A percentile compares a stretch with the other conserved stretches of the same genome.
Conservation (phyloP, 2,113 vertebrate genomes). For the Corythornis vintsioides region DNA sequence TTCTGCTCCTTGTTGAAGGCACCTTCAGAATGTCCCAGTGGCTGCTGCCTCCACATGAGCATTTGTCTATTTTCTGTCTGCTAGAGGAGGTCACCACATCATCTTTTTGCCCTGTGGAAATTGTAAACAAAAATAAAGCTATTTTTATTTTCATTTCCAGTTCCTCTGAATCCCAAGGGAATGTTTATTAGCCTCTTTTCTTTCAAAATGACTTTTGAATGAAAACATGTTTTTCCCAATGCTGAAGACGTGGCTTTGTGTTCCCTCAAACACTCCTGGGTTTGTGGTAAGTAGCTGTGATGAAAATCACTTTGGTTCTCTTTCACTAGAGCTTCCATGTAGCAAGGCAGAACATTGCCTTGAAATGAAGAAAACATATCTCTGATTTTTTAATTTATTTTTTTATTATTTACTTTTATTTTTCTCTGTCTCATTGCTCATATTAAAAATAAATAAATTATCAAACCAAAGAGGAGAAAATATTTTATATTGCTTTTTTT, state of each 20-base stretch:
- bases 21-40: background rate
- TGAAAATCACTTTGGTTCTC: background rate
- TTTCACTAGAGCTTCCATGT: background rate
- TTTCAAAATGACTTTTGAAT: background rate
- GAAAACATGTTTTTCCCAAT: background rate
- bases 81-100: background rate
- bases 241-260: background rate
- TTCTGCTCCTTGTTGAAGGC: background rate
- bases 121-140: conserved; percentile 23
- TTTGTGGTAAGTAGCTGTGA: background rate
- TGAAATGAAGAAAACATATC: background rate
- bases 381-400: background rate
- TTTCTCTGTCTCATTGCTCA: background rate
- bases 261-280: background rate
- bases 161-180: background rate
- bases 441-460: background rate
- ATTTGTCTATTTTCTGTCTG: background rate
- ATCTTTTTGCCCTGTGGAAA: conserved; percentile 21
- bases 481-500: background rate
- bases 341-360: background rate
- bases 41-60: background rate
- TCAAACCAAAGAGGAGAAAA: background rate
- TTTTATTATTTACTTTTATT: background rate
- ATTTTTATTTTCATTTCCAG: conserved; percentile 40
- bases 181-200: background rate